A percentile compares a stretch with the other conserved stretches of the same genome.
Evolutionary conservation across 2,113 vertebrate species (phyloP).

Genomic region (Megalops atlanticus): DNA sequence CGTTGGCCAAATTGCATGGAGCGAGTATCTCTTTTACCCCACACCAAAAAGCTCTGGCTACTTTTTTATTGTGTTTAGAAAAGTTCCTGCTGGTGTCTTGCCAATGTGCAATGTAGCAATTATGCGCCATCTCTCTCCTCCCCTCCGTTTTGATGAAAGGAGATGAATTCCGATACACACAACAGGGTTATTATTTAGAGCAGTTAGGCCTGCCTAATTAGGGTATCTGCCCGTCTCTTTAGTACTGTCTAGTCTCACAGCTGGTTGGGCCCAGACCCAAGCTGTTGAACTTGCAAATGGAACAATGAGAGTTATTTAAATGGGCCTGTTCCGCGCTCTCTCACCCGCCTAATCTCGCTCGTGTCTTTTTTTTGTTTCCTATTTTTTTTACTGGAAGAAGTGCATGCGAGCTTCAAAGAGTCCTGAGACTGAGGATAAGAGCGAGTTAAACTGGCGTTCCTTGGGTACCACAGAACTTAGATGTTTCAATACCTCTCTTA

Average conservation of each 20-base stretch:
- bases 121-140: conserved; percentile 66
- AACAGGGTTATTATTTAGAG: conserved; percentile 69
- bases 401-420: conserved; percentile 60
- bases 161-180: conserved; percentile 43
- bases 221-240: conserved; percentile 65
- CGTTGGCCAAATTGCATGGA: not conserved
- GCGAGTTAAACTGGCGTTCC: conserved; percentile 50
- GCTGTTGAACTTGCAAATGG: conserved; percentile 45
- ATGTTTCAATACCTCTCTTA: not conserved
- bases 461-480: not conserved
- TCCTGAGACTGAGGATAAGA: conserved; percentile 72
- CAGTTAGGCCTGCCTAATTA: conserved; percentile 74
- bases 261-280: conserved; percentile 66
- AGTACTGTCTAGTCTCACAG: conserved; percentile 65
- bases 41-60: not conserved
- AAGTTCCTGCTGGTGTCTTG: conserved; percentile 69
- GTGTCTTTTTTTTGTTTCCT: conserved; percentile 46
- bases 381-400: conserved; percentile 27
- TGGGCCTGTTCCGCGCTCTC: conserved; percentile 38
- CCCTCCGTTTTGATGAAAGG: conserved; percentile 45
- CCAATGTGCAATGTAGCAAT: conserved; percentile 77
- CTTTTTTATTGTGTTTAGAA: conserved; percentile 10
- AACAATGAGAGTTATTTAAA: conserved; percentile 49
- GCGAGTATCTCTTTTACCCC: not conserved
- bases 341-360: conserved; percentile 40